These are phyloP conservation scores for Nemapogon koenigi DNA, from an alignment of 2,888 invertebrate species.

Conservation along the genomic window DNA sequence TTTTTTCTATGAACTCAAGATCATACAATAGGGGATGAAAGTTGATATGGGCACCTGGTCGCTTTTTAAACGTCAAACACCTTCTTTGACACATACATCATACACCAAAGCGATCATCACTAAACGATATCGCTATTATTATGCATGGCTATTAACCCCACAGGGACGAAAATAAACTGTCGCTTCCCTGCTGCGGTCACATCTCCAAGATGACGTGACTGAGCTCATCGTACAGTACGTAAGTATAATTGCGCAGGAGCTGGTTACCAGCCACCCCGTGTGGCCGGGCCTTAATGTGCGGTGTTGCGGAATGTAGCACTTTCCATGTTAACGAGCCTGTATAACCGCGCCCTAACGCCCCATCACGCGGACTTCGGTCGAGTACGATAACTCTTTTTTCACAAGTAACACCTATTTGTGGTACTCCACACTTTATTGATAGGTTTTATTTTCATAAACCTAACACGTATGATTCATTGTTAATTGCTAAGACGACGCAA, in stretches of 20 bases:
- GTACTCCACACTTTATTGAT: constrained; percentile 20
- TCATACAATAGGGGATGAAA: too few species aligned
- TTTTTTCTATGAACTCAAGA: too few species aligned
- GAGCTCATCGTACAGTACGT: background rate
- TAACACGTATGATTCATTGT: too few species aligned
- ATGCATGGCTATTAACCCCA: too few species aligned
- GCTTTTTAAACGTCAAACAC: too few species aligned
- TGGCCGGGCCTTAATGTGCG: constrained; percentile 43
- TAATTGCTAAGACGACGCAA: too few species aligned
- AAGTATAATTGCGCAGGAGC: constrained; percentile 31
- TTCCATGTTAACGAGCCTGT: constrained; percentile 45
- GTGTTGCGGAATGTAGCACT: constrained; percentile 44
- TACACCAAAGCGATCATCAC: too few species aligned
- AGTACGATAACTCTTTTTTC: constrained; percentile 38
- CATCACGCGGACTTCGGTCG: constrained; percentile 18
- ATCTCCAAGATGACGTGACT: background rate
- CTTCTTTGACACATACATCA: too few species aligned
- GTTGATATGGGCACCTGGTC: too few species aligned
- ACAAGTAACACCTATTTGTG: constrained; percentile 47
- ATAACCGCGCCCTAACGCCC: constrained; percentile 30
- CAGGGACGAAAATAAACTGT: too few species aligned
- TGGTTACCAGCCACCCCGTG: constrained; percentile 14
- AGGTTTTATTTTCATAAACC: background rate
- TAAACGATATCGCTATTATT: too few species aligned
- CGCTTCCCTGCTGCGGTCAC: constrained; percentile 4